Percentiles rank a stretch among this genome's conserved stretches.
Evolutionary conservation across 2,797 vertebrate species (phyloP).

Genomic region (Pseudomugil tenellus): DNA sequence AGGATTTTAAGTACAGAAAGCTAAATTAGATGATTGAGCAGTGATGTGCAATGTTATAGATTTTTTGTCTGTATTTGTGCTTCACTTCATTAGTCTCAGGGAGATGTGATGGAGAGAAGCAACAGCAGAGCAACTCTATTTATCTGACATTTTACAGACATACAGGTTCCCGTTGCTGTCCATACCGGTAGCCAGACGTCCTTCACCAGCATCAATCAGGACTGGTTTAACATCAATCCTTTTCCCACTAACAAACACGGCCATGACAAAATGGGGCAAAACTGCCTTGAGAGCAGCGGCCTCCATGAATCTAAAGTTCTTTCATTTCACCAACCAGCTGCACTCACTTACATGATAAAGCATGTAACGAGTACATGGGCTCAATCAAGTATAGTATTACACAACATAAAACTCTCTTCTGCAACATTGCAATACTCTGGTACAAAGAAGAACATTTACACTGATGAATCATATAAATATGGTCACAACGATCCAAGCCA

Average conservation of each 20-base stretch:
- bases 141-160: slow-evolving; percentile 54
- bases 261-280: slow-evolving; percentile 59
- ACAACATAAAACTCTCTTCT: slow-evolving; percentile 5
- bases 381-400: slow-evolving; percentile 9
- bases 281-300: slow-evolving; percentile 49
- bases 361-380: not conserved
- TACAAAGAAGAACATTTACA: slow-evolving; percentile 13
- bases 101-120: slow-evolving; percentile 54
- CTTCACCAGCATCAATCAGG: slow-evolving; percentile 65
- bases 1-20: slow-evolving; percentile 45
- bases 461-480: slow-evolving; percentile 36
- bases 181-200: slow-evolving; percentile 41
- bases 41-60: slow-evolving; percentile 44
- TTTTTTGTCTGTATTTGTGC: slow-evolving; percentile 30
- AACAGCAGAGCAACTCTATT: slow-evolving; percentile 58
- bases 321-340: slow-evolving; percentile 36
- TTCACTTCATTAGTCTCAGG: slow-evolving; percentile 58
- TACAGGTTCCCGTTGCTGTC: slow-evolving; percentile 49
- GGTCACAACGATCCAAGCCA: slow-evolving; percentile 22
- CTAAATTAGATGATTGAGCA: slow-evolving; percentile 43
- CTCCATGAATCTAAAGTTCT: slow-evolving; percentile 27
- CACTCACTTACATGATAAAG: not conserved
- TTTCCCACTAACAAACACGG: slow-evolving; percentile 56
- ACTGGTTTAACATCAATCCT: slow-evolving; percentile 51
- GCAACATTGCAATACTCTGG: slow-evolving; percentile 13